Evolutionary conservation across 2,888 invertebrate genomes (phyloP).

Genomic region (Lepidonotus clava): DNA sequence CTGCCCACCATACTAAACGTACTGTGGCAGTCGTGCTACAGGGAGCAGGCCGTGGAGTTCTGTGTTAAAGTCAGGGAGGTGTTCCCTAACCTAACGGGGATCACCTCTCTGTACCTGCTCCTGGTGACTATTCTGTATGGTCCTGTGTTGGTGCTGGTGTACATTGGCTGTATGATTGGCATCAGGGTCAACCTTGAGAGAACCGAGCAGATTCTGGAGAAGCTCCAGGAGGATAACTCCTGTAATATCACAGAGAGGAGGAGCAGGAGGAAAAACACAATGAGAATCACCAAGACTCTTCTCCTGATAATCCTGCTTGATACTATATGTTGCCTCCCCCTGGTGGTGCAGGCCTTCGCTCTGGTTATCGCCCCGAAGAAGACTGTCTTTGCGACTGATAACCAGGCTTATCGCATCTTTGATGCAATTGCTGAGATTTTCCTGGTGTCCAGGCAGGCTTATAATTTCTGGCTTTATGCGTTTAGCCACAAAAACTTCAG

Average conservation of each 20-base stretch:
- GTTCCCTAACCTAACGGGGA: conserved; percentile 12
- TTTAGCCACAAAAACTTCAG: conserved; percentile 24
- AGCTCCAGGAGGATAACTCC: conserved; percentile 2
- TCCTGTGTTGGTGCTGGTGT: conserved; percentile 50
- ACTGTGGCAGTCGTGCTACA: conserved; percentile 56
- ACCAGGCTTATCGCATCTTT: conserved; percentile 27
- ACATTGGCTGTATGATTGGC: conserved; percentile 50
- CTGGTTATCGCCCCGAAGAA: conserved; percentile 49
- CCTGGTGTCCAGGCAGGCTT: neutral
- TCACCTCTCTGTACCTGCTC: conserved; percentile 25
- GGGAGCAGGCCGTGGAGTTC: neutral
- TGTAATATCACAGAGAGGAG: neutral
- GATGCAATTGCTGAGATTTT: conserved; percentile 59
- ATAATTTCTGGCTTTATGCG: conserved; percentile 49
- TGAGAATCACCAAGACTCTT: conserved; percentile 52
- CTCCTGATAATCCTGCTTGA: conserved; percentile 56
- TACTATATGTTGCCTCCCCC: conserved; percentile 55
- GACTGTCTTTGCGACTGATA: conserved; percentile 46
- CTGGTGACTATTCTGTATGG: conserved; percentile 47
- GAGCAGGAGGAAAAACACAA: neutral
- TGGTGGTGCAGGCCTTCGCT: conserved; percentile 45
- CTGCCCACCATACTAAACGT: conserved; percentile 42
- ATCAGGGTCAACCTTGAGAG: conserved; percentile 43
- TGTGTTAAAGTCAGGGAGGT: neutral
- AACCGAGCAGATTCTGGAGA: neutral